Conservation (phyloP, 37 sponge, comb jelly and placozoan genomes). For the Agelas oroides region DNA sequence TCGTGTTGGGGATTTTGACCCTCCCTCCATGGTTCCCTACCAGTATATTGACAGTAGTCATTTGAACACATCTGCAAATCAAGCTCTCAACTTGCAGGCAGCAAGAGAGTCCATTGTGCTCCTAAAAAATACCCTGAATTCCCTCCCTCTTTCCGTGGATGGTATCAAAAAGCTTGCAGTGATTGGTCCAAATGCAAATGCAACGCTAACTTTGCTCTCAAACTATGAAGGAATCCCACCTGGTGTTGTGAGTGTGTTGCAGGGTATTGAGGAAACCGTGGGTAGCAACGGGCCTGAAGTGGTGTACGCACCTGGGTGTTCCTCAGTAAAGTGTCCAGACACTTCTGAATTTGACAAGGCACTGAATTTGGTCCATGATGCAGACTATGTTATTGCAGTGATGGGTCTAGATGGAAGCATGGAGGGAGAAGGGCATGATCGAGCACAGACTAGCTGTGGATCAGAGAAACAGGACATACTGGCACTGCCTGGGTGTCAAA, state of each 20-base stretch:
- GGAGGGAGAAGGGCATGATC: constrained; percentile 70
- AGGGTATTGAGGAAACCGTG: constrained; percentile 47
- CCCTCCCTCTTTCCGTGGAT: neutral
- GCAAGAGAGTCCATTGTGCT: constrained; percentile 69
- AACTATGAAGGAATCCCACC: constrained; percentile 71
- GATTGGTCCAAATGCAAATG: constrained; percentile 74
- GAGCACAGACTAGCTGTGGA: constrained; percentile 36
- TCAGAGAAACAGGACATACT: constrained; percentile 4
- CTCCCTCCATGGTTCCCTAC: constrained; percentile 45
- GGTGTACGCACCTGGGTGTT: constrained; percentile 41
- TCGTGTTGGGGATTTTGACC: constrained; percentile 80
- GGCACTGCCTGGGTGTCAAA: constrained; percentile 69
- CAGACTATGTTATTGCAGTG: constrained; percentile 70
- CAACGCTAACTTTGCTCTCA: constrained; percentile 31
- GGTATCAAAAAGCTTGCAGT: neutral
- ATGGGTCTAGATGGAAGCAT: constrained; percentile 60
- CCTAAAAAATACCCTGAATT: constrained; percentile 34
- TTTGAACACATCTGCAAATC: constrained; percentile 52
- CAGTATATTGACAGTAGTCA: constrained; percentile 50
- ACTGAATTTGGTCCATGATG: constrained; percentile 10
- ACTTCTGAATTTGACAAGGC: constrained; percentile 39
- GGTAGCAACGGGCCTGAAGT: neutral
- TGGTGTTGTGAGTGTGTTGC: constrained; percentile 18
- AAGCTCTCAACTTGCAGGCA: constrained; percentile 47
- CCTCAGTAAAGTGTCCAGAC: constrained; percentile 19